A percentile compares a stretch with the other conserved stretches of the same genome.
These are phyloP conservation scores for Carlito syrichta DNA, from an alignment of 2,113 vertebrate genomes.

Conservation along the genomic window DNA sequence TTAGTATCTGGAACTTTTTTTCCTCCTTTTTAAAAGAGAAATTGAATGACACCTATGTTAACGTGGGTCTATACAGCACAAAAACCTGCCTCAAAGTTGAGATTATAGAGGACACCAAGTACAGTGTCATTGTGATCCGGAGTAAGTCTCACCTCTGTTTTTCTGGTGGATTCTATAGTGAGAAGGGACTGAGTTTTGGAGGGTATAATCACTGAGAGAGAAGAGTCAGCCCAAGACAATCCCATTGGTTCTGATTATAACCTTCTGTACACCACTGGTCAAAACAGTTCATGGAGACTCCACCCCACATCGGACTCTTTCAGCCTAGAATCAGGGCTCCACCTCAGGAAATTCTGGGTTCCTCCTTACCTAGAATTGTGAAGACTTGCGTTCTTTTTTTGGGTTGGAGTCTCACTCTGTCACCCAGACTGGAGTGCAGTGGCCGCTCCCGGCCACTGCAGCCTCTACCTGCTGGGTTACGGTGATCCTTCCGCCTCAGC, in stretches of 20 bases:
- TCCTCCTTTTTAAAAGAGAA: conserved; percentile 88
- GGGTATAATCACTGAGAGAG: conserved; percentile 18
- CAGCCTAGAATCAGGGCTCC: not conserved
- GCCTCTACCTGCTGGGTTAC: no score
- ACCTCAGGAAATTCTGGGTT: not conserved
- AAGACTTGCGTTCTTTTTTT: not conserved
- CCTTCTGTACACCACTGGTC: not conserved
- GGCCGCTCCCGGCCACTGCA: no score
- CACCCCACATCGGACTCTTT: not conserved
- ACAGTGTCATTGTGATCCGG: conserved; percentile 82
- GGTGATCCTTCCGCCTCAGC: no score
- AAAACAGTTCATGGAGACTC: not conserved
- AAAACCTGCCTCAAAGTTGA: conserved; percentile 94
- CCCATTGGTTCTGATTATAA: conserved; percentile 31
- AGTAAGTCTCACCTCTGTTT: conserved; percentile 83
- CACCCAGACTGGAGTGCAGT: no score
- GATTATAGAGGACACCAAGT: conserved; percentile 79
- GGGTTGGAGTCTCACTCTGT: no score
- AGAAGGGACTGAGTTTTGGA: conserved; percentile 30
- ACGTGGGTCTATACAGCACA: conserved; percentile 87
- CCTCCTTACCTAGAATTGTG: not conserved
- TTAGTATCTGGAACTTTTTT: conserved; percentile 85
- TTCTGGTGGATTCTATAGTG: conserved; percentile 42
- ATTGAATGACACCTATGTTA: conserved; percentile 91
- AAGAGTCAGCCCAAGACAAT: conserved; percentile 7